Percentiles rank a stretch among this genome's conserved stretches.
phyloP scores from a whole-genome alignment of 2,888 invertebrate genomes.

The Yponomeuta evonymella region DNA sequence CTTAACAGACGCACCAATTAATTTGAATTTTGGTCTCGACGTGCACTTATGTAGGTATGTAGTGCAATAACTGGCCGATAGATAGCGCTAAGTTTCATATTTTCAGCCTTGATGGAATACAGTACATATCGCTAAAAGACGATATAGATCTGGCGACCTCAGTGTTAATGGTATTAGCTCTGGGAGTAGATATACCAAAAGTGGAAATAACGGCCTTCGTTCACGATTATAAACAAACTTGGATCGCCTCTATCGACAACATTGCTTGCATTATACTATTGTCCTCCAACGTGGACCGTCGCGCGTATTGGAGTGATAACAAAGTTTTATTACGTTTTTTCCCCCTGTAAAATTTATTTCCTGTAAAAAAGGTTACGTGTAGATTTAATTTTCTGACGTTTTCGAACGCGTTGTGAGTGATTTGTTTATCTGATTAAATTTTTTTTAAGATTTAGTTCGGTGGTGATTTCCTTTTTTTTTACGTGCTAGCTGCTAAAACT shows the following conservation, averaged over 20 bases:
- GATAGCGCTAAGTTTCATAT: no score
- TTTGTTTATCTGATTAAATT: background rate
- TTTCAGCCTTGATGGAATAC: no score
- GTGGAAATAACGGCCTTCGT: background rate
- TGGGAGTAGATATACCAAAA: background rate
- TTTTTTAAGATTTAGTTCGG: background rate
- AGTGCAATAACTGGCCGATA: no score
- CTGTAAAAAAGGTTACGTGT: background rate
- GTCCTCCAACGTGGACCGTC: background rate
- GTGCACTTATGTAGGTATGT: no score
- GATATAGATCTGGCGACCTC: no score
- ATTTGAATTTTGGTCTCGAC: no score
- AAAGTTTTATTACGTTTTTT: background rate
- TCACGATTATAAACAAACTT: background rate
- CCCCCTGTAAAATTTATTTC: background rate
- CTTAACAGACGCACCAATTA: no score
- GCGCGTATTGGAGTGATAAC: background rate
- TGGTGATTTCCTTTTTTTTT: background rate
- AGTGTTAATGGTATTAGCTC: no score
- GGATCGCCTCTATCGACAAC: background rate
- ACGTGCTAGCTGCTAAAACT: background rate
- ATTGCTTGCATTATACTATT: background rate
- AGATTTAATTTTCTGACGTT: background rate
- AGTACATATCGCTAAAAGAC: no score
- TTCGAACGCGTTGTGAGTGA: background rate